phyloP scores from a whole-genome alignment of 2,797 vertebrate genomes.

The Florisuga fusca region DNA sequence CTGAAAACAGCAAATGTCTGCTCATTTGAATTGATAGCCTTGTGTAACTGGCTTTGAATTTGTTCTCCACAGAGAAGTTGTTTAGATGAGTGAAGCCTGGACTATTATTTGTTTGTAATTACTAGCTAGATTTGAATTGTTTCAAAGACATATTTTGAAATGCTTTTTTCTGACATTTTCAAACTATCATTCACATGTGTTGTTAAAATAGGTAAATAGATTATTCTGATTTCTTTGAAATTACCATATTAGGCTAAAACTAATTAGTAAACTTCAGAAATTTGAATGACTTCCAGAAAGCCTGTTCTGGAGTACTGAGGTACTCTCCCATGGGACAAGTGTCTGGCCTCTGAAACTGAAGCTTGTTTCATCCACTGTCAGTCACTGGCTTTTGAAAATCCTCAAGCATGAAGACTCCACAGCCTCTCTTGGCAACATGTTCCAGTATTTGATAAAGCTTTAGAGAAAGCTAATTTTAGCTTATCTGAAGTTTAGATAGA shows the following conservation, averaged over 20 bases:
- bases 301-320: not conserved
- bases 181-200: not conserved
- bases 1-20: not conserved
- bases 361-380: not conserved
- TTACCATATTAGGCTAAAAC: not conserved
- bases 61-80: not conserved
- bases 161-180: not conserved
- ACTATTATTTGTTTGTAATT: not conserved
- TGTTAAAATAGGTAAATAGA: not conserved
- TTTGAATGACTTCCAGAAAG: not conserved
- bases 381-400: not conserved
- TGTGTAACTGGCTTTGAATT: not conserved
- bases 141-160: not conserved
- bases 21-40: not conserved
- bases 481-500: not conserved
- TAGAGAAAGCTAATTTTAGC: not conserved
- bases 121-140: not conserved
- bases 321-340: not conserved
- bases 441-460: not conserved
- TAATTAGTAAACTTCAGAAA: not conserved
- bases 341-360: not conserved
- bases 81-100: not conserved
- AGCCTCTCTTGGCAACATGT: not conserved
- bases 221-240: not conserved
- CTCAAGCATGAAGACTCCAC: not conserved